These are phyloP conservation scores for Tokudaia tokunoshimensis DNA, from an alignment of 2,797 vertebrate genomes.

Conservation along the genomic window DNA sequence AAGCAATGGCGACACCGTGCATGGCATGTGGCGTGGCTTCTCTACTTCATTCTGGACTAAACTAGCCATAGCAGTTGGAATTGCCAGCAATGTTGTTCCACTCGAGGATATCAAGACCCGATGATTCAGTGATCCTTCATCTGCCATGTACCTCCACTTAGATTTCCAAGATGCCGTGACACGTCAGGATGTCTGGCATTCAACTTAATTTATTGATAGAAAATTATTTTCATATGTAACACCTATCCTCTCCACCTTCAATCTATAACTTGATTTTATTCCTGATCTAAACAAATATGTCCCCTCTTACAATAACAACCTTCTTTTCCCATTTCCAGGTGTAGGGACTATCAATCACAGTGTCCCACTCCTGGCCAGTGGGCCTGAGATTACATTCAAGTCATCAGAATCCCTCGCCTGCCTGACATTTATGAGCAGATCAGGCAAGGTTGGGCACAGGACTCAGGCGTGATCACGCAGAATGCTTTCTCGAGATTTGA, in stretches of 20 bases:
- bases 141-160: background rate
- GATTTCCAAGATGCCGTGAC: conserved; percentile 31
- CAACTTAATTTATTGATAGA: background rate
- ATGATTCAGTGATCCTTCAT: background rate
- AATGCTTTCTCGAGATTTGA: background rate
- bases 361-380: background rate
- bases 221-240: background rate
- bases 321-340: background rate
- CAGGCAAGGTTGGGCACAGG: background rate
- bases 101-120: background rate
- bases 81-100: background rate
- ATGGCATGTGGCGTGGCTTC: background rate
- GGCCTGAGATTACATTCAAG: background rate
- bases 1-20: background rate
- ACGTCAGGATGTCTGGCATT: background rate
- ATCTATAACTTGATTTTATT: background rate
- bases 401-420: background rate
- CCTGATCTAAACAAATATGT: conserved; percentile 29
- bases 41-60: background rate
- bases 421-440: background rate
- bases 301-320: background rate
- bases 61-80: background rate
- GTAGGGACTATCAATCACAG: background rate
- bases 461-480: background rate
- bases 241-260: background rate